These are phyloP conservation scores for Arnoldichthys spilopterus DNA, from an alignment of 2,797 vertebrate species.

Conservation along the genomic window DNA sequence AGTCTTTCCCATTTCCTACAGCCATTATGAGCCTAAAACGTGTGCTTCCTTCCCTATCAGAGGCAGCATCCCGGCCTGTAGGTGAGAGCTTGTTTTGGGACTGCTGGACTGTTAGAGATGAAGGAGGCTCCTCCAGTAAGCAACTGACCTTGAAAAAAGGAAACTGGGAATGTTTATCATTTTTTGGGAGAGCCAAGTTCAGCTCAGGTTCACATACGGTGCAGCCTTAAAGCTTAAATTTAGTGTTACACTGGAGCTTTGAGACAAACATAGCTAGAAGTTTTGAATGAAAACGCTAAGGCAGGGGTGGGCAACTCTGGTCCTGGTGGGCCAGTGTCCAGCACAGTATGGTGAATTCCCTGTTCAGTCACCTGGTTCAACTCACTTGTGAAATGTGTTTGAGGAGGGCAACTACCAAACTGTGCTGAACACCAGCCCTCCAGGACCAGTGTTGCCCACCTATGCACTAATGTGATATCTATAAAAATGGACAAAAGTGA, in stretches of 20 bases:
- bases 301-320: too few relatives aligned
- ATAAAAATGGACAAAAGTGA: too few relatives aligned
- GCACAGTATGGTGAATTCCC: too few relatives aligned
- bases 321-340: too few relatives aligned
- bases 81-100: conserved; percentile 32
- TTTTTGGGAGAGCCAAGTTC: neutral
- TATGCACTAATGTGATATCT: too few relatives aligned
- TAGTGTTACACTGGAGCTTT: neutral
- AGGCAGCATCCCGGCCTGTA: conserved; percentile 11
- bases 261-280: too few relatives aligned
- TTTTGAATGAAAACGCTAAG: too few relatives aligned
- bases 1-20: conserved; percentile 51
- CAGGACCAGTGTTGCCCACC: too few relatives aligned
- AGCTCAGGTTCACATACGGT: neutral
- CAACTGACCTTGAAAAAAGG: neutral
- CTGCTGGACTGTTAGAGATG: neutral
- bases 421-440: too few relatives aligned
- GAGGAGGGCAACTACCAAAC: too few relatives aligned
- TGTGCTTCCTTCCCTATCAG: conserved; percentile 46
- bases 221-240: neutral
- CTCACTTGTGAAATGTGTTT: too few relatives aligned
- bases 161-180: neutral
- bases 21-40: conserved; percentile 33
- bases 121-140: neutral
- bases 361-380: too few relatives aligned